phyloP scores from a whole-genome alignment of 2,888 invertebrate species.

The Chamaedrilus cognettii region DNA sequence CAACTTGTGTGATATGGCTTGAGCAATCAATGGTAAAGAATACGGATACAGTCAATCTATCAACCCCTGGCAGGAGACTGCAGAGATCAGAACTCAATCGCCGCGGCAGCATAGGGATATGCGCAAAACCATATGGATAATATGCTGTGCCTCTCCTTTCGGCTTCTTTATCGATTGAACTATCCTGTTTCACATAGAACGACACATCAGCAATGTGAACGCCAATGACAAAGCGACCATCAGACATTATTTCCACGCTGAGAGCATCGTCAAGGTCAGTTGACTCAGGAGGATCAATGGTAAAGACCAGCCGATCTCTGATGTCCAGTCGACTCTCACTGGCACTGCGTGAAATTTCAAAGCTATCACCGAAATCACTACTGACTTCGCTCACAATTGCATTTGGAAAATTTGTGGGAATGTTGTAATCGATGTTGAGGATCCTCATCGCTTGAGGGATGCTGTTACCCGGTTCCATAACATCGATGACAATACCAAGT shows the following conservation, averaged over 20 bases:
- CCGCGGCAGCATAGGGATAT: constrained; percentile 88
- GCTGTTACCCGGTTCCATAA: constrained; percentile 40
- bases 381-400: constrained; percentile 38
- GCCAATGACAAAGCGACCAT: constrained; percentile 68
- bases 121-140: constrained; percentile 58
- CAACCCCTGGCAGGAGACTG: constrained; percentile 60
- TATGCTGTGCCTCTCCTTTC: constrained; percentile 73
- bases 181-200: constrained; percentile 74
- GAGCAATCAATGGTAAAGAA: constrained; percentile 56
- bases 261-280: constrained; percentile 94
- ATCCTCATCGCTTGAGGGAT: constrained; percentile 40
- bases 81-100: constrained; percentile 71
- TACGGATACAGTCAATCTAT: constrained; percentile 34
- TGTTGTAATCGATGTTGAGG: constrained; percentile 45
- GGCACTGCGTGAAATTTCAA: constrained; percentile 46
- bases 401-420: constrained; percentile 37
- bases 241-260: constrained; percentile 73
- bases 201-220: constrained; percentile 94
- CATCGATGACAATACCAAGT: constrained; percentile 49
- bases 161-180: constrained; percentile 69
- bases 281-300: constrained; percentile 90
- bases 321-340: constrained; percentile 55
- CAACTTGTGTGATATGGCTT: constrained; percentile 62
- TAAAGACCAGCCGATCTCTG: constrained; percentile 71
- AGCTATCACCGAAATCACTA: constrained; percentile 36